Evolutionary conservation across 2,113 vertebrate species (phyloP).

Genomic region (Larimichthys crocea): DNA sequence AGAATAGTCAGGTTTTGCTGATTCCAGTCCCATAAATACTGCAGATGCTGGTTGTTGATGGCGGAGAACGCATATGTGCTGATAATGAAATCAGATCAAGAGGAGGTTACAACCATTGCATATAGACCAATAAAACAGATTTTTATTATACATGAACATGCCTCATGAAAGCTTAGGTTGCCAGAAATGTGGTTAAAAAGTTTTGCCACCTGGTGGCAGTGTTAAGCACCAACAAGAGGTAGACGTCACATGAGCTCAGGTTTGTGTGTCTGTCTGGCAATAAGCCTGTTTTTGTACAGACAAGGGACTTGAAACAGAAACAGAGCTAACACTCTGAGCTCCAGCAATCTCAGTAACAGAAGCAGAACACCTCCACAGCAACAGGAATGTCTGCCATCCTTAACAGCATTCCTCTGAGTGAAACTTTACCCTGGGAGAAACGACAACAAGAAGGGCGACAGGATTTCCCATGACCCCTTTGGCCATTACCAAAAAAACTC

Average conservation of each 20-base stretch:
- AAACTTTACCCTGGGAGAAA: slow-evolving; percentile 81
- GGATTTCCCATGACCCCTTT: slow-evolving; percentile 84
- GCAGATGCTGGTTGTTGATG: slow-evolving; percentile 95
- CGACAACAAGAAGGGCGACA: slow-evolving; percentile 73
- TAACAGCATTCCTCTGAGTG: slow-evolving; percentile 75
- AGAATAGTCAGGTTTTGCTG: slow-evolving; percentile 95
- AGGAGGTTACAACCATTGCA: slow-evolving; percentile 20
- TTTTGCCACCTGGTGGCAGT: slow-evolving; percentile 53
- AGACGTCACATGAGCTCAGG: neutral
- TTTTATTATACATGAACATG: neutral
- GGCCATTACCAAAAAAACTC: slow-evolving; percentile 51
- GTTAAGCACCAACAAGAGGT: slow-evolving; percentile 5
- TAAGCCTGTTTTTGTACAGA: slow-evolving; percentile 15
- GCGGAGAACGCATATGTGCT: slow-evolving; percentile 96
- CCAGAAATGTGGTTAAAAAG: neutral
- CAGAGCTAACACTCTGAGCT: slow-evolving; percentile 40
- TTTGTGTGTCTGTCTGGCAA: slow-evolving; percentile 32
- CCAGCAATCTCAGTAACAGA: slow-evolving; percentile 21
- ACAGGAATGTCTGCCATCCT: slow-evolving; percentile 73
- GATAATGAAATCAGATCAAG: slow-evolving; percentile 26
- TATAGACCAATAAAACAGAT: neutral
- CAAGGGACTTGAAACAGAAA: slow-evolving; percentile 48
- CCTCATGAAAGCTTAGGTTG: neutral
- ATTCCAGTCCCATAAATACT: slow-evolving; percentile 97
- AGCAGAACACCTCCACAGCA: slow-evolving; percentile 68